Base-by-base conservation (phyloP, 2,113 vertebrate genomes). In the Trichechus manatus region DNA sequence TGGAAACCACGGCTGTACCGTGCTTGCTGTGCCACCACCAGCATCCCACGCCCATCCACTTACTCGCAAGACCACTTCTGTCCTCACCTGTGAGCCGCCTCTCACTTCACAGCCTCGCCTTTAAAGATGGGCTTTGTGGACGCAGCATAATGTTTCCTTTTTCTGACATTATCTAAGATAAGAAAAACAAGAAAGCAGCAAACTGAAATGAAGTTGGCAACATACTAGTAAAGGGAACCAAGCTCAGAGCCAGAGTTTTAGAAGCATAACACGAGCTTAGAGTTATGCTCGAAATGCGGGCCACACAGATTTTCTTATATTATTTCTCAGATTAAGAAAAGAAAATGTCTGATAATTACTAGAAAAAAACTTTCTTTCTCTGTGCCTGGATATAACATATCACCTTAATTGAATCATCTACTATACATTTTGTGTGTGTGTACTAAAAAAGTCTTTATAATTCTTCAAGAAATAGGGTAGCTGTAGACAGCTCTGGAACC, bases 161-260 rank as follows among this genome's bases (percentile, higher is more conserved):
- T 84, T 42, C 84, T 72, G 39, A 66, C 87, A 36, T 84, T 25
- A 33, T 22, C 44, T 72, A 53, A 66, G 5, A n/a, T 85, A 36
- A 92, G 82, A 82, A 86, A 68, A 74, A 50, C 31, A 44, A 78
- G 68, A 94, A 90, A 79, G 17, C 47, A 81, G 3, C 47, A 66
- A 85, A 82, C 72, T 78, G 66, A 86, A 87, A 59, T 80, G 91
- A 93, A 94, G 68, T 23, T 42, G 82, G 47, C 64, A 86, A 39
- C 25, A 3, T 31, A 36, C 66, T 75, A 61, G 29, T 84, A 47
- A 72, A 44, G 91, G 36, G 33, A 13, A 19, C 39, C 39, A 47
- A 31, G 42, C 81, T 90, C 1, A 70, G 88, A 64, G 70, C 64
- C 61, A 36, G 61, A 81, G 50, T 81, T 59, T 91, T 80, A 85